These are phyloP conservation scores for Sycobia sp. DNA, from an alignment of 1,140 invertebrate genomes.

Conservation along the genomic window DNA sequence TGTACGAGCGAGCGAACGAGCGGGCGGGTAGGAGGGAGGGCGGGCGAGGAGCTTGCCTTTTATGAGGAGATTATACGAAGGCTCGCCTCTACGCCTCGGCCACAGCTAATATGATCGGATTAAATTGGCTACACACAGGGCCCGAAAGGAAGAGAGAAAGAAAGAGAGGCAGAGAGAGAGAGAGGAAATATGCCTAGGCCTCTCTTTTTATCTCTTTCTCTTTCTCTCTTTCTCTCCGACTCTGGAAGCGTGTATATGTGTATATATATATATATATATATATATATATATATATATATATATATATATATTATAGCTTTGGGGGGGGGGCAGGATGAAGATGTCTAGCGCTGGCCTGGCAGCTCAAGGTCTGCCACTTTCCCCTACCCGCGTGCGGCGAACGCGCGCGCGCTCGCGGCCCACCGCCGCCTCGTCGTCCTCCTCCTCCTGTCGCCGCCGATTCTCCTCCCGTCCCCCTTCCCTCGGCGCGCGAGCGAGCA, in stretches of 20 bases:
- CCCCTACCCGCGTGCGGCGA: constrained; percentile 41
- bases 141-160: constrained; percentile 9
- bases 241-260: background rate
- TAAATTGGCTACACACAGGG: constrained; percentile 34
- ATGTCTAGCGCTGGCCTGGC: constrained; percentile 58
- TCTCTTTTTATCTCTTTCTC: background rate
- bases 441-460: constrained; percentile 35
- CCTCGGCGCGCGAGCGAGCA: constrained; percentile 5
- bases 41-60: constrained; percentile 19
- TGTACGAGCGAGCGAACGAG: too few relatives aligned
- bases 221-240: too few relatives aligned
- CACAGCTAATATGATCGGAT: constrained; percentile 35
- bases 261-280: constrained; percentile 12
- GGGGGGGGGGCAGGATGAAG: constrained; percentile 61
- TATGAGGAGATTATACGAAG: constrained; percentile 33
- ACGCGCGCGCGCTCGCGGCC: background rate
- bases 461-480: constrained; percentile 26
- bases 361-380: constrained; percentile 63
- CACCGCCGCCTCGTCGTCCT: background rate
- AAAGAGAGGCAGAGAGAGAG: too few relatives aligned
- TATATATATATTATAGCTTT: too few relatives aligned
- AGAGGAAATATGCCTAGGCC: constrained; percentile 10
- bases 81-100: constrained; percentile 2
- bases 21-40: too few relatives aligned
- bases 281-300: too few relatives aligned